Percentiles rank a stretch among this genome's conserved stretches.
Evolutionary conservation across 2,888 invertebrate genomes (phyloP).

Genomic region (Acholoe squamosa): DNA sequence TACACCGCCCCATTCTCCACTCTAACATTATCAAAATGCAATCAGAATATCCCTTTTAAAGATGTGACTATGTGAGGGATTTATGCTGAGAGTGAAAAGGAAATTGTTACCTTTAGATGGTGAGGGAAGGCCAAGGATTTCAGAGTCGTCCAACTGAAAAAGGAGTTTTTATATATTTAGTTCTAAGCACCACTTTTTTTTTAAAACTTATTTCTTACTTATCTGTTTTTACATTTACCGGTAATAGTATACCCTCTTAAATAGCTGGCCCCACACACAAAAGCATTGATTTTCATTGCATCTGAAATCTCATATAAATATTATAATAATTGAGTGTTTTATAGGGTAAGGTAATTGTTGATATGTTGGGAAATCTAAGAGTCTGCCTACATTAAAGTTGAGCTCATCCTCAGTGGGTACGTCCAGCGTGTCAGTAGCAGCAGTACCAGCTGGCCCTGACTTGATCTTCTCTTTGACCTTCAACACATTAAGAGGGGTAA

Average conservation of each 20-base stretch:
- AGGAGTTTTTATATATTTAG: too few species aligned
- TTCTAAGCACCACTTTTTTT: too few species aligned
- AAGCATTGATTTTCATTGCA: too few species aligned
- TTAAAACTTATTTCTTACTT: too few species aligned
- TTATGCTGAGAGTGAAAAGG: too few species aligned
- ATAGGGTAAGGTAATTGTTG: background rate
- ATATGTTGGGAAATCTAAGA: background rate
- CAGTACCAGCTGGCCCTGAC: background rate
- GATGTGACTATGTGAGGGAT: too few species aligned
- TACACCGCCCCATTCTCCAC: too few species aligned
- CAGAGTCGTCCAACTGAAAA: conserved; percentile 49
- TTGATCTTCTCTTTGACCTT: conserved; percentile 47
- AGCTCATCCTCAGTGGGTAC: conserved; percentile 30
- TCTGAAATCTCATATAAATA: background rate
- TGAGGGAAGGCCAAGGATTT: conserved; percentile 26
- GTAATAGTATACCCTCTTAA: too few species aligned
- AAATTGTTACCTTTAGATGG: conserved; percentile 36
- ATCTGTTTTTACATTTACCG: too few species aligned
- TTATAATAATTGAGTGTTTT: background rate
- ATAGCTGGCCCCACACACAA: too few species aligned
- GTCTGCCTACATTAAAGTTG: conserved; percentile 10
- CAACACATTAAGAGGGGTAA: background rate
- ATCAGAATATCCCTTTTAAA: too few species aligned
- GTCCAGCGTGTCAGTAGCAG: background rate
- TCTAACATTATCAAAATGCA: too few species aligned